Evolutionary conservation across 2,113 vertebrate genomes (phyloP).

Genomic region (Ceyx melanurus): DNA sequence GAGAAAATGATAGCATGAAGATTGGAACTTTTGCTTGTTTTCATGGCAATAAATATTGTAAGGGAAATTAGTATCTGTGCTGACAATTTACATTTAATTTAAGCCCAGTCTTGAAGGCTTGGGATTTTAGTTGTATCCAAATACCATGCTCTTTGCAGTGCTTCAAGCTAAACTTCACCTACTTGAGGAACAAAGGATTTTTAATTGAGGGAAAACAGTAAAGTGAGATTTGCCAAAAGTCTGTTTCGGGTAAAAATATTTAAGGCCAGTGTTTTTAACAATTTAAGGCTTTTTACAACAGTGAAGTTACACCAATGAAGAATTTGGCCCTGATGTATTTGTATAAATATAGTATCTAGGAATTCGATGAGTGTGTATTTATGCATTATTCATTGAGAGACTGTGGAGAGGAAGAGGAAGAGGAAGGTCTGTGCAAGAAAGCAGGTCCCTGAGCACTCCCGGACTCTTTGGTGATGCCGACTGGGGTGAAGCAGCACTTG

Average conservation of each 20-base stretch:
- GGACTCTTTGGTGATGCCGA: background rate
- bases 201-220: background rate
- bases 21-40: background rate
- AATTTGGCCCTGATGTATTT: constrained; percentile 7
- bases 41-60: background rate
- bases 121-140: background rate
- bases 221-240: background rate
- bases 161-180: background rate
- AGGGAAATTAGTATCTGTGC: background rate
- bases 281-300: background rate
- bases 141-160: background rate
- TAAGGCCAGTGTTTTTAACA: background rate
- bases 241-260: constrained; percentile 22
- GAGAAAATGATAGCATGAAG: background rate
- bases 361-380: background rate
- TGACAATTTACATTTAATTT: background rate
- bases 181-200: background rate
- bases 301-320: constrained; percentile 2
- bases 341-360: constrained; percentile 29
- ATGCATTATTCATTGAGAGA: constrained; percentile 30
- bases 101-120: background rate
- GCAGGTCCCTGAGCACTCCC: background rate
- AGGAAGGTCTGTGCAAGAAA: background rate
- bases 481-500: background rate
- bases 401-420: background rate